These are phyloP conservation scores for Listronotus bonariensis DNA, from an alignment of 1,140 invertebrate genomes.

Conservation along the genomic window DNA sequence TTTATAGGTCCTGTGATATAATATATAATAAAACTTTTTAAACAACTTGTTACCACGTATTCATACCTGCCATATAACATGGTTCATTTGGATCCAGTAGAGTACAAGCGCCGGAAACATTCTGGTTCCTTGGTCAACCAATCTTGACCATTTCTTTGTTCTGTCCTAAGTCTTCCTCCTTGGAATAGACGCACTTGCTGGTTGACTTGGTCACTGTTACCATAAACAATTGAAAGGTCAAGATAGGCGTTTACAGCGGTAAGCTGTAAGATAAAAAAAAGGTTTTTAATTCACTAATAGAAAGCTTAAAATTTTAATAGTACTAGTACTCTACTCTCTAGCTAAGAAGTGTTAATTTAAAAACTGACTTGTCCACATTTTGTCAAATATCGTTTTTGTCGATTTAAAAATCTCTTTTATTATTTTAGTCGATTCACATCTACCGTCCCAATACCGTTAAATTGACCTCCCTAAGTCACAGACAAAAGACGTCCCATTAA, in stretches of 20 bases:
- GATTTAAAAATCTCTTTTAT: no score
- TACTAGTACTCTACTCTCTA: background rate
- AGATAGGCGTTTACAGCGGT: conserved; percentile 82
- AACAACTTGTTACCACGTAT: no score
- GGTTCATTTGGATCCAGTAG: conserved; percentile 63
- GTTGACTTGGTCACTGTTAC: conserved; percentile 70
- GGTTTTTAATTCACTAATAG: background rate
- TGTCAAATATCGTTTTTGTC: no score
- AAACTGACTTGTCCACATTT: no score
- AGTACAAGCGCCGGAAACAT: conserved; percentile 67
- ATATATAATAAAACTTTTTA: no score
- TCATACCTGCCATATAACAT: conserved; percentile 72
- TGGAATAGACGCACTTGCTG: conserved; percentile 65
- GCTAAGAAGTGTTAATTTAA: background rate
- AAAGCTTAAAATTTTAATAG: background rate
- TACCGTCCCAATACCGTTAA: no score
- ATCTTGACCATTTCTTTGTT: conserved; percentile 66
- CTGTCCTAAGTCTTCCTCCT: conserved; percentile 68
- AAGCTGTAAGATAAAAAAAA: conserved; percentile 61
- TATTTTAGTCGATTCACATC: no score
- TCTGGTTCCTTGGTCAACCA: conserved; percentile 71
- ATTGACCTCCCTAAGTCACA: no score
- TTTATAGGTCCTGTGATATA: no score
- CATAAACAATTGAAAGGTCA: conserved; percentile 86
- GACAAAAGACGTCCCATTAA: no score